Percentiles rank a stretch among this genome's conserved stretches.
Conservation (phyloP, 2,113 vertebrate genomes). For the Pomatostomus ruficeps region DNA sequence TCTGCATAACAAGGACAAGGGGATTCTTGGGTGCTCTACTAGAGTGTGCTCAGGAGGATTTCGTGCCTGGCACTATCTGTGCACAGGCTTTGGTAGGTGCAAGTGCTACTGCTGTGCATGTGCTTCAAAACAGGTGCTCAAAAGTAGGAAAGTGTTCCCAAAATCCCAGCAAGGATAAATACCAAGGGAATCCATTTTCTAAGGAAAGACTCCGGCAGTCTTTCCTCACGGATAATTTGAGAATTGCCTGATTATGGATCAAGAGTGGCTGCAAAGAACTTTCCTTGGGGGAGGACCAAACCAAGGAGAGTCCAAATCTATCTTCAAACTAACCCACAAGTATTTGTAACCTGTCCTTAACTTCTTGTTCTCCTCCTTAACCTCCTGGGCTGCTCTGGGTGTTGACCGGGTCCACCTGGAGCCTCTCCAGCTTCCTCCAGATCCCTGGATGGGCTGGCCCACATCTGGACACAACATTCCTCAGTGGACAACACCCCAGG, state of each 20-base stretch:
- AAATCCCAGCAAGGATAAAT: neutral
- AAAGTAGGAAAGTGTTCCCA: neutral
- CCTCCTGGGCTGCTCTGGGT: neutral
- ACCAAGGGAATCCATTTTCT: neutral
- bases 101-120: neutral
- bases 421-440: neutral
- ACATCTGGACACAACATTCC: neutral
- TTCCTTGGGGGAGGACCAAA: neutral
- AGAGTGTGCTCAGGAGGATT: neutral
- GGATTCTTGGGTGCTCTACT: neutral
- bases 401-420: neutral
- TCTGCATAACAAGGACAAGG: fast-evolving
- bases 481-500: neutral
- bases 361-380: neutral
- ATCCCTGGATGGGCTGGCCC: neutral
- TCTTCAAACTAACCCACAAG: neutral
- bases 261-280: neutral
- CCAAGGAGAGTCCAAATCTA: neutral
- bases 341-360: neutral
- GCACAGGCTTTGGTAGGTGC: neutral
- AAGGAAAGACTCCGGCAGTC: fast-evolving
- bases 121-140: neutral
- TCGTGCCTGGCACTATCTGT: neutral
- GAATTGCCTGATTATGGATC: neutral
- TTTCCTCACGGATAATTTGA: neutral